A percentile compares a stretch with the other conserved stretches of the same genome.
Conservation (phyloP, 2,888 invertebrate genomes). For the Dryobota labecula region DNA sequence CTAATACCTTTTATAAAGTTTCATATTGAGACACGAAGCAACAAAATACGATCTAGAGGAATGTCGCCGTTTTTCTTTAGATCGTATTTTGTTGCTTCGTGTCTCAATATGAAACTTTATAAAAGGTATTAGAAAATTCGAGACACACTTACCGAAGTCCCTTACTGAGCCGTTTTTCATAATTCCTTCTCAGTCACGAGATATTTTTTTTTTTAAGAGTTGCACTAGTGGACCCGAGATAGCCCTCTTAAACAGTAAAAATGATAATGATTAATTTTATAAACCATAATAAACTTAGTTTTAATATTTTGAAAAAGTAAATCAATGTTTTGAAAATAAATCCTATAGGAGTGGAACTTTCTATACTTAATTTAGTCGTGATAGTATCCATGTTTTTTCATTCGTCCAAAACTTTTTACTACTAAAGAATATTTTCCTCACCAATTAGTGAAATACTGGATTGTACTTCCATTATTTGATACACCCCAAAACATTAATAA, state of each 20-base stretch:
- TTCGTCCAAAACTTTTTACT: not conserved
- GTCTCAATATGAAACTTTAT: no score
- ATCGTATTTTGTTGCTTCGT: no score
- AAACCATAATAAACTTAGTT: not conserved
- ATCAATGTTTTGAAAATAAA: not conserved
- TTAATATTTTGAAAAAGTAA: not conserved
- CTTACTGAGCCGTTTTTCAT: no score
- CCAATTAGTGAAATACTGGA: not conserved
- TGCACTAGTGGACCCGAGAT: no score
- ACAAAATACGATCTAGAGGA: no score
- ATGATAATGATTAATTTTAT: not conserved
- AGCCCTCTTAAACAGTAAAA: not conserved
- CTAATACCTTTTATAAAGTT: no score
- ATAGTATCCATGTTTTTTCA: not conserved
- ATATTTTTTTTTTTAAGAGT: no score
- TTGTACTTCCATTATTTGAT: not conserved
- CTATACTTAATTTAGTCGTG: not conserved
- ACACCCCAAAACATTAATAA: constrained; percentile 4
- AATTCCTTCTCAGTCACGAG: no score
- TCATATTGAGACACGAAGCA: no score
- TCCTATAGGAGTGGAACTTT: not conserved
- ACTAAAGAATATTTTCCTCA: not conserved
- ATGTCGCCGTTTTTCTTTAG: no score
- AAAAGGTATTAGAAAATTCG: no score
- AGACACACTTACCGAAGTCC: no score